Evolutionary conservation across 2,888 invertebrate species (phyloP).

Genomic region (Pyrocoelia pectoralis): DNA sequence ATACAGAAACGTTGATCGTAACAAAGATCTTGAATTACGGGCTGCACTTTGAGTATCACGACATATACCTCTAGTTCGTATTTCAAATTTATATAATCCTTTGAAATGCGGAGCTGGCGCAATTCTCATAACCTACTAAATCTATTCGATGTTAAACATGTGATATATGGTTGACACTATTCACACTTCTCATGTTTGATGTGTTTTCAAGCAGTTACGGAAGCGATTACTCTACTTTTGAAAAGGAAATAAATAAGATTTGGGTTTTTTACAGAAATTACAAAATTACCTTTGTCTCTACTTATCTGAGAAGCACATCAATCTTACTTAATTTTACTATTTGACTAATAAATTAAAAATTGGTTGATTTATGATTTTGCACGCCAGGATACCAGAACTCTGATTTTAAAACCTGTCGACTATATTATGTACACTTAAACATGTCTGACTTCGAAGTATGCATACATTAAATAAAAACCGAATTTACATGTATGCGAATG

Average conservation of each 20-base stretch:
- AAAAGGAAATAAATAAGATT: no score
- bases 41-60: slow-evolving; percentile 39
- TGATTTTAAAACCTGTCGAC: slow-evolving; percentile 43
- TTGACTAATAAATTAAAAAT: neutral
- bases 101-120: slow-evolving; percentile 20
- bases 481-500: slow-evolving; percentile 34
- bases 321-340: neutral
- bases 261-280: neutral
- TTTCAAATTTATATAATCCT: slow-evolving; percentile 30
- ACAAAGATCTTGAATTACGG: slow-evolving; percentile 33
- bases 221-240: no score
- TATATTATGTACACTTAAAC: slow-evolving; percentile 43
- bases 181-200: neutral
- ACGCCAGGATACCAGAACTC: slow-evolving; percentile 24
- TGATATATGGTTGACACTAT: slow-evolving; percentile 7
- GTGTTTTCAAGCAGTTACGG: neutral
- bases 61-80: slow-evolving; percentile 25
- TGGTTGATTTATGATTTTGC: slow-evolving; percentile 8
- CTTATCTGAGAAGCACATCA: neutral
- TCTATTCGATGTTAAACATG: slow-evolving; percentile 20
- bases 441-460: slow-evolving; percentile 42
- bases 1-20: slow-evolving; percentile 39
- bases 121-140: slow-evolving; percentile 25
- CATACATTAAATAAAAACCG: slow-evolving; percentile 41
- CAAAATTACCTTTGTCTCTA: neutral